Conservation (phyloP, 2,113 vertebrate genomes). For the Terrapene triunguis region DNA sequence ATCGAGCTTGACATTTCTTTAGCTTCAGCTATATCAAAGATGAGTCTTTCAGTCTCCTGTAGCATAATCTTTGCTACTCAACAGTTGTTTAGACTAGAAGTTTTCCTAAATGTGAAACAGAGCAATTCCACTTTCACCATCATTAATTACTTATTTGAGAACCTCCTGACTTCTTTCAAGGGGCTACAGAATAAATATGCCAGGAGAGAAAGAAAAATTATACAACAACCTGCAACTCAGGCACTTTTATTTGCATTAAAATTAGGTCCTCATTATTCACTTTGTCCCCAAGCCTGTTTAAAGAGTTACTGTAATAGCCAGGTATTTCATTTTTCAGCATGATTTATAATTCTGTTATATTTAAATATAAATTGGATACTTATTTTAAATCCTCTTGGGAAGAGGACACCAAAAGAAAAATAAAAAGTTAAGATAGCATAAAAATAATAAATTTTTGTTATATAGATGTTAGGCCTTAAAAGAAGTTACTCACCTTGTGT, state of each 20-base stretch:
- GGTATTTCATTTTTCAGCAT: background rate
- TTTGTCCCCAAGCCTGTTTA: background rate
- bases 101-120: background rate
- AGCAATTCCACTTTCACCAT: background rate
- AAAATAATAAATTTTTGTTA: background rate
- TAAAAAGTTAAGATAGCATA: background rate
- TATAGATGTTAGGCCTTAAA: background rate
- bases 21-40: background rate
- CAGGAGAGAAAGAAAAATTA: background rate
- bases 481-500: too few relatives aligned
- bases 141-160: background rate
- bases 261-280: background rate
- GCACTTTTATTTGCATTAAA: background rate
- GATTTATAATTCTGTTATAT: background rate
- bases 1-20: background rate
- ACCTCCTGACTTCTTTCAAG: background rate
- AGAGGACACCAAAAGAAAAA: background rate
- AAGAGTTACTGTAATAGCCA: background rate
- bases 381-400: background rate
- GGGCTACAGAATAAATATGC: background rate
- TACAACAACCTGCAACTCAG: background rate
- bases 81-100: background rate
- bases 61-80: background rate
- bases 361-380: background rate
- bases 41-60: fast-evolving